Conservation (phyloP, 2,888 invertebrate species). For the Lapara coniferarum region DNA sequence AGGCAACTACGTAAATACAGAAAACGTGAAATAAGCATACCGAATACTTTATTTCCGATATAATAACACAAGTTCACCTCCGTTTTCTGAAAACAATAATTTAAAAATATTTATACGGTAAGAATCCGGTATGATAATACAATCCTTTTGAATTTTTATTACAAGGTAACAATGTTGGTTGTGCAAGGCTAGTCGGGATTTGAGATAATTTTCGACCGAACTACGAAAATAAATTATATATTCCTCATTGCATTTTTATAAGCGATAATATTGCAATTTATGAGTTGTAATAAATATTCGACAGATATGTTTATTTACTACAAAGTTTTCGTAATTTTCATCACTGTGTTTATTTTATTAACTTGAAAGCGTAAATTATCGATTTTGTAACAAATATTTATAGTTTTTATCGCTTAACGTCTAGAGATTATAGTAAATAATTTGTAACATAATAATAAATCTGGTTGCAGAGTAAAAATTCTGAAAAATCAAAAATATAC, state of each 20-base stretch:
- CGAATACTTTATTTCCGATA: no score
- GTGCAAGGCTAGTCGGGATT: not conserved
- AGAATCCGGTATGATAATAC: not conserved
- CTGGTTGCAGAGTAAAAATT: not conserved
- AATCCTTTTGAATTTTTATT: not conserved
- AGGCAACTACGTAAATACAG: no score
- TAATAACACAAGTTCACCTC: no score
- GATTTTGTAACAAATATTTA: constrained; percentile 4
- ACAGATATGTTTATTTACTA: constrained; percentile 6
- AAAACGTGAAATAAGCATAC: no score
- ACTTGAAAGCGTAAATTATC: constrained; percentile 12
- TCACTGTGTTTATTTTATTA: not conserved
- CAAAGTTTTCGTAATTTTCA: constrained; percentile 2
- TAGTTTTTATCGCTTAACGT: not conserved
- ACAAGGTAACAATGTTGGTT: not conserved
- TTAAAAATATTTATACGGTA: no score
- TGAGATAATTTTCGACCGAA: not conserved
- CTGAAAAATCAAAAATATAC: not conserved
- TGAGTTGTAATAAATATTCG: not conserved
- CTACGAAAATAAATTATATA: constrained; percentile 1
- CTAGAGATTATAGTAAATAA: not conserved
- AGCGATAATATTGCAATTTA: not conserved
- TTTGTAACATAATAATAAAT: not conserved
- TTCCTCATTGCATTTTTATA: not conserved
- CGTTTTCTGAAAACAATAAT: no score